Conservation (phyloP, 2,888 invertebrate genomes). For the Oscheius onirici region DNA sequence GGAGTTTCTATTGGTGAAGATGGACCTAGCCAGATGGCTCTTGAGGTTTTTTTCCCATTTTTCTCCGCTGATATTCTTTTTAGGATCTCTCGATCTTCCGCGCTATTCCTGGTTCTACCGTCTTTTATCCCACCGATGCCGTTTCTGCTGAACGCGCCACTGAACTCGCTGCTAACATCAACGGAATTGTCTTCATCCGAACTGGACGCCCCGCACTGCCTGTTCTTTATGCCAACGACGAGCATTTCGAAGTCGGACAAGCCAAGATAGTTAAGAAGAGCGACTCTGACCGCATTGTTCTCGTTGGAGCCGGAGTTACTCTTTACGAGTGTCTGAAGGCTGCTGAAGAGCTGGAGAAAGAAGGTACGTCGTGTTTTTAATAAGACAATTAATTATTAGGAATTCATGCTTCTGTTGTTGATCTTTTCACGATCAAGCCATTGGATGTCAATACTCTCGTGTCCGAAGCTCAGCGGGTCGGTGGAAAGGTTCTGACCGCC, state of each 20-base stretch:
- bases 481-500: constrained; percentile 82
- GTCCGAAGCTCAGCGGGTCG: constrained; percentile 76
- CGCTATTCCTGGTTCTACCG: constrained; percentile 81
- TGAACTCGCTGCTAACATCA: constrained; percentile 80
- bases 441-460: constrained; percentile 84
- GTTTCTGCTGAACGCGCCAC: constrained; percentile 90
- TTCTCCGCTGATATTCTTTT: neutral
- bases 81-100: constrained; percentile 92
- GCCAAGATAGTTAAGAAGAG: constrained; percentile 82
- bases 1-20: constrained; percentile 87
- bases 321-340: constrained; percentile 89
- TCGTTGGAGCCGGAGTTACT: constrained; percentile 93
- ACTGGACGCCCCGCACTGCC: constrained; percentile 90
- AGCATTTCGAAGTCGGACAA: constrained; percentile 81
- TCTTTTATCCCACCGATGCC: constrained; percentile 85
- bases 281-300: constrained; percentile 82
- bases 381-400: constrained; percentile 63
- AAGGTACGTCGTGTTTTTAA: constrained; percentile 35
- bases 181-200: constrained; percentile 89
- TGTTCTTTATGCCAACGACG: constrained; percentile 86
- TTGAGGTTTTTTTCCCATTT: constrained; percentile 80
- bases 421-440: constrained; percentile 86
- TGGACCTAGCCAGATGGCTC: constrained; percentile 94
- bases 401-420: constrained; percentile 84
- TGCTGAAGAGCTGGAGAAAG: constrained; percentile 53